Evolutionary conservation across 1,140 invertebrate genomes (phyloP).

Genomic region (Eumaeus atala): DNA sequence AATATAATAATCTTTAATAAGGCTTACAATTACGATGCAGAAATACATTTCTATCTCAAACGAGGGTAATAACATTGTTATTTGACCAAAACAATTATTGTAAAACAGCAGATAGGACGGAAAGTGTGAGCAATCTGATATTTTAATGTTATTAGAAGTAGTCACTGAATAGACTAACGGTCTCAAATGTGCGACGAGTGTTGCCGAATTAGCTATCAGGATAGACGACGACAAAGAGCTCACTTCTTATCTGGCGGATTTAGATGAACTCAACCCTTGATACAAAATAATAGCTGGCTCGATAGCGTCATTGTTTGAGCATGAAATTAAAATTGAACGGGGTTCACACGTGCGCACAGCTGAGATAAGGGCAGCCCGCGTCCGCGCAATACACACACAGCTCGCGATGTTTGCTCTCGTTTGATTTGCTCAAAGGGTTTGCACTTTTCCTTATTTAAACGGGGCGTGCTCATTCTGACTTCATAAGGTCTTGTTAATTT

Average conservation of each 20-base stretch:
- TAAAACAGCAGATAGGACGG: slow-evolving; percentile 1
- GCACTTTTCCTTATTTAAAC: slow-evolving; percentile 60
- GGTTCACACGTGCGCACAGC: slow-evolving; percentile 67
- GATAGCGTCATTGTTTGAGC: slow-evolving; percentile 72
- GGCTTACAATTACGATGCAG: no score
- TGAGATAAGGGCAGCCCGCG: slow-evolving; percentile 60
- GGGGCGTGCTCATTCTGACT: slow-evolving; percentile 12
- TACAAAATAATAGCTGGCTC: slow-evolving; percentile 71
- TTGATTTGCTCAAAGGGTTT: slow-evolving; percentile 58
- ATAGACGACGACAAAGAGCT: slow-evolving; percentile 58
- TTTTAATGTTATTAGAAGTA: slow-evolving; percentile 52
- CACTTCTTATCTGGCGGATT: slow-evolving; percentile 63
- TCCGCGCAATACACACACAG: slow-evolving; percentile 55
- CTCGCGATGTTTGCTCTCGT: slow-evolving; percentile 49
- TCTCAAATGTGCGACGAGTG: slow-evolving; percentile 32
- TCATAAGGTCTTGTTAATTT: not conserved
- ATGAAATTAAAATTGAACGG: slow-evolving; percentile 73
- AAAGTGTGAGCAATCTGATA: slow-evolving; percentile 44
- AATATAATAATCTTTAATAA: no score
- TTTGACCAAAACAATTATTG: no score
- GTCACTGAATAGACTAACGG: slow-evolving; percentile 26
- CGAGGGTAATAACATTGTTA: no score
- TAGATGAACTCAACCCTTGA: slow-evolving; percentile 69
- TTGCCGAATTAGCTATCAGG: slow-evolving; percentile 62
- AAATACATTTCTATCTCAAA: no score